Percentiles rank a stretch among this genome's conserved stretches.
Conservation (phyloP, 2,113 vertebrate species). For the Apteryx mantelli region DNA sequence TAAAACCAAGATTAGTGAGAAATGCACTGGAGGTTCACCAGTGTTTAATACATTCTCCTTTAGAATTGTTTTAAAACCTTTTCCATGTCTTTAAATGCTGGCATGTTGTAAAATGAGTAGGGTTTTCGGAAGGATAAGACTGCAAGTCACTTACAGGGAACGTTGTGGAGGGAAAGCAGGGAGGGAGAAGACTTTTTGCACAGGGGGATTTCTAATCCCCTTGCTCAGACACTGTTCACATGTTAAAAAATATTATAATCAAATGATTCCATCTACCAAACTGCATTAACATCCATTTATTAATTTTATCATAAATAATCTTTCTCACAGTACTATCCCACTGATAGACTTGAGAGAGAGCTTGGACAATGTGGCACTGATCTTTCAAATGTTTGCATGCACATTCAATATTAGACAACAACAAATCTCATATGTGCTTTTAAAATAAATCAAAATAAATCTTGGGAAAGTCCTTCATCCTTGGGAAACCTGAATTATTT, state of each 20-base stretch:
- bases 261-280: not conserved
- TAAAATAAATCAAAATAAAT: not conserved
- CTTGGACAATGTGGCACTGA: not conserved
- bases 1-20: not conserved
- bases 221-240: not conserved
- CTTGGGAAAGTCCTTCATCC: not conserved
- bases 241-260: not conserved
- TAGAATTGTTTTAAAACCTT: not conserved
- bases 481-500: not conserved
- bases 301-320: not conserved
- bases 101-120: not conserved
- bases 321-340: not conserved
- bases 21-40: not conserved
- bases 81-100: not conserved
- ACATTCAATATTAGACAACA: fast-evolving
- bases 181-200: not conserved
- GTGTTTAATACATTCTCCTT: not conserved
- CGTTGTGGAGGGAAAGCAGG: not conserved
- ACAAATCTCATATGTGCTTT: not conserved
- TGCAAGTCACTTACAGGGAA: not conserved
- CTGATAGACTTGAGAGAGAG: not conserved
- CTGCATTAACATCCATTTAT: not conserved
- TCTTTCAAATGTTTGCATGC: not conserved
- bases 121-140: not conserved
- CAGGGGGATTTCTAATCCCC: not conserved